phyloP scores from a whole-genome alignment of 1,140 invertebrate genomes.

The Brachionus koreanus region DNA sequence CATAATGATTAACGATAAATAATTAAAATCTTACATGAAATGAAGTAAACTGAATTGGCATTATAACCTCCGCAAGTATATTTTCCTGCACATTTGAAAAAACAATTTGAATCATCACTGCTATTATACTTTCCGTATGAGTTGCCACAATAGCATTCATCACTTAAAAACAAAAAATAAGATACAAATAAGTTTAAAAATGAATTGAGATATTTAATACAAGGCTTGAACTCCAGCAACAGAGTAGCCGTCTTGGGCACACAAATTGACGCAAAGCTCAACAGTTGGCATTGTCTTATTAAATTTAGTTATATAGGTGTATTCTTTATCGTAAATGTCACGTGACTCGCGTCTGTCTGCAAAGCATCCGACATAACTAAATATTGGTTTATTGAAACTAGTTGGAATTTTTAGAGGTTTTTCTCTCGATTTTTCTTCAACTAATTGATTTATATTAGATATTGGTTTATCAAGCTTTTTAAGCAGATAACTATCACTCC shows the following conservation, averaged over 20 bases:
- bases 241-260: slow-evolving; percentile 27
- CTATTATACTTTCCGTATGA: slow-evolving; percentile 26
- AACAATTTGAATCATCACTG: slow-evolving; percentile 27
- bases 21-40: slow-evolving; percentile 13
- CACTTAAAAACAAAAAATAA: neutral
- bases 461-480: neutral
- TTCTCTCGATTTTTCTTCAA: neutral
- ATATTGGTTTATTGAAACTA: slow-evolving; percentile 19
- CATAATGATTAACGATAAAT: neutral
- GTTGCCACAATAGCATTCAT: slow-evolving; percentile 43
- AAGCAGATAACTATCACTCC: neutral
- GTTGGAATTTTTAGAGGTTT: neutral
- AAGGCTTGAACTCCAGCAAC: slow-evolving; percentile 41
- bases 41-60: slow-evolving; percentile 39
- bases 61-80: slow-evolving; percentile 43
- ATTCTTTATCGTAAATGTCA: slow-evolving; percentile 31
- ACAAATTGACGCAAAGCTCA: slow-evolving; percentile 28
- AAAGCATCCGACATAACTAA: slow-evolving; percentile 37
- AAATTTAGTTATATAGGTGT: slow-evolving; percentile 41
- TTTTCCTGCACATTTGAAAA: slow-evolving; percentile 43
- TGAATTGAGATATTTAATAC: neutral
- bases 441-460: neutral
- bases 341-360: slow-evolving; percentile 21
- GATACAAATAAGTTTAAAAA: neutral
- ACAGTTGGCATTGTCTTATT: slow-evolving; percentile 38